Evolutionary conservation across 2,113 vertebrate species (phyloP).

Genomic region (Laterallus jamaicensis): DNA sequence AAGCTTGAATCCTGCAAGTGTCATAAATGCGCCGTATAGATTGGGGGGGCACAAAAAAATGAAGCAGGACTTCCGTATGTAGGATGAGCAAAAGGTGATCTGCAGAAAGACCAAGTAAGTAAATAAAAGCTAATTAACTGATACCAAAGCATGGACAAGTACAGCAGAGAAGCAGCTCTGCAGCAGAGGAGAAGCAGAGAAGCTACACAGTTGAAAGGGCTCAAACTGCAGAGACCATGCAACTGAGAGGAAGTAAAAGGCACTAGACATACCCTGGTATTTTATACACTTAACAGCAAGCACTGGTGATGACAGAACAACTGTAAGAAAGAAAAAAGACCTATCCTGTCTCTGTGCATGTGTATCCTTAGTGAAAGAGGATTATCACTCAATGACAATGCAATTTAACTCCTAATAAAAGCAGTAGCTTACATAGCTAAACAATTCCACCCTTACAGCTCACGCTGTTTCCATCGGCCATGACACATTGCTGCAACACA

Average conservation of each 20-base stretch:
- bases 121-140: background rate
- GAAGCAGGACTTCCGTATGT: background rate
- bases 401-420: background rate
- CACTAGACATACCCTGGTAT: background rate
- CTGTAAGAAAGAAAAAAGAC: slow-evolving; percentile 19
- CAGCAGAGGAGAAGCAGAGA: background rate
- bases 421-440: background rate
- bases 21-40: background rate
- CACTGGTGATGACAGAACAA: slow-evolving; percentile 18
- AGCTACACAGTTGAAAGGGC: background rate
- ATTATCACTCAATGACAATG: background rate
- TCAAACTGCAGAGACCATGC: background rate
- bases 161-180: slow-evolving; percentile 19
- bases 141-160: background rate
- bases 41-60: background rate
- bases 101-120: background rate
- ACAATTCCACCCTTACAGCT: background rate
- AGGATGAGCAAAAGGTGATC: background rate
- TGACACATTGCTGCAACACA: background rate
- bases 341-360: background rate
- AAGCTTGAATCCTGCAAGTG: background rate
- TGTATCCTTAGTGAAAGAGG: background rate
- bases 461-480: background rate
- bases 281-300: slow-evolving; percentile 37
- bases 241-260: slow-evolving; percentile 12